Evolutionary conservation across 1,140 invertebrate species (phyloP), one percentile per base, ranked within the genome.

Genomic region (Drosophila jambulina): DNA sequence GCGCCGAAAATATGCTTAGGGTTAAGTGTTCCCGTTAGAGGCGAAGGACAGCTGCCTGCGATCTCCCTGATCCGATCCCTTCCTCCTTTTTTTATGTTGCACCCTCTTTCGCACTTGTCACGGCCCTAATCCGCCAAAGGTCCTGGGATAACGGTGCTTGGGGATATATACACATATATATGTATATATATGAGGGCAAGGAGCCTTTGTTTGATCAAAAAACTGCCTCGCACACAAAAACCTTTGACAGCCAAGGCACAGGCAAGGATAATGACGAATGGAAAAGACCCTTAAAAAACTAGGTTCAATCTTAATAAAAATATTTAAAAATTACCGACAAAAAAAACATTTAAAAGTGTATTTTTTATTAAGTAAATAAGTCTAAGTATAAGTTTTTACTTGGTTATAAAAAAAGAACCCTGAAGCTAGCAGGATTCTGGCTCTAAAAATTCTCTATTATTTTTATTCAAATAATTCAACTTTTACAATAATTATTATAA

Each of bases 21-120:
- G 84, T 88, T 88, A 88, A 88, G 85, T 90, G 85, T 90, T 90
- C 85, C 85, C 85, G 84, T 90, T 90, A 90, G 85, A 88, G 84
- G 77, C 15, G 10, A 13, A 63, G 63, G 68, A 56, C 62, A 64
- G 61, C 78, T 76, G 76, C 75, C 74, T 27, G 21, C 53, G 38
- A 70, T 56, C 53, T 56, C 45, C 72, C 61, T 59, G 40, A 76
- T 71, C 64, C 45, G 42, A 40, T 36, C 40, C 27, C 25, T 23
- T 74, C 36, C 13, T 34, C 17, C 17, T 29, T 25, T n/a, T 13
- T 27, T 17, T 34, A 17, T 19, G 34, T 45, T n/a, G 34, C 38
- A 21, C 13, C 42, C 36, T 40, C 42, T 27, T 42, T 70, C 48
- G 68, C 65, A 71, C 68, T 71, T 71, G 69, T 72, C 69, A 71